Evolutionary conservation across 2,888 invertebrate species (phyloP), one percentile per base, ranked within the genome.

Genomic region (Vanessa cardui): DNA sequence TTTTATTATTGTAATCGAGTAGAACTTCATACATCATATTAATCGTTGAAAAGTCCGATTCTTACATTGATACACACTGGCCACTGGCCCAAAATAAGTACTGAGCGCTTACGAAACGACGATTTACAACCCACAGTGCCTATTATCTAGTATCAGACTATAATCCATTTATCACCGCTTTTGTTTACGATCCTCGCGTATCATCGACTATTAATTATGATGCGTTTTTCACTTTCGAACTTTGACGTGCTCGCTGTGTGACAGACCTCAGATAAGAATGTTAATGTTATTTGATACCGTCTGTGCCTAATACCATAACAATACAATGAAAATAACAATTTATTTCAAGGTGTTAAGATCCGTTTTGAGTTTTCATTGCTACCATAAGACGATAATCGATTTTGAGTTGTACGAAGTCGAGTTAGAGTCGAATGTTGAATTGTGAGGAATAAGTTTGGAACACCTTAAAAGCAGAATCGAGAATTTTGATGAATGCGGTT

Each of bases 161-260:
- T 91, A 91, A 92, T 92, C 91, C 92, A 92, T 92, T 92, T 92
- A 92, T 92, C 92, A 92, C 87, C 78, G 88, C 90, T 90, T 92
- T 92, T 92, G 92, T 92, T 92, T 92, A 92, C 92, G 89, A 90
- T 89, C 88, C 90, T 86, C 81, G 88, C 88, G 88, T 91, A 92
- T 92, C 92, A 91, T 90, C 90, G 89, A 88, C 92, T 91, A 92
- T 92, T 92, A 92, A 92, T 92, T 92, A 92, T 88, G 85, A 87
- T 90, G 85, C 90, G 88, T 89, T 90, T 90, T 84, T 89, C 88
- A 88, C 90, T 91, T 72, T 90, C 90, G 87, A 91, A 90, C 86
- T 91, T 92, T 92, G 92, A 92, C 90, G 92, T 91, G 88, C 89
- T 88, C 83, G 86, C 89, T 87, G 87, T 91, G 91, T 92, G 92